phyloP scores from a whole-genome alignment of 1,140 invertebrate species.

The Chionoecetes opilio region DNA sequence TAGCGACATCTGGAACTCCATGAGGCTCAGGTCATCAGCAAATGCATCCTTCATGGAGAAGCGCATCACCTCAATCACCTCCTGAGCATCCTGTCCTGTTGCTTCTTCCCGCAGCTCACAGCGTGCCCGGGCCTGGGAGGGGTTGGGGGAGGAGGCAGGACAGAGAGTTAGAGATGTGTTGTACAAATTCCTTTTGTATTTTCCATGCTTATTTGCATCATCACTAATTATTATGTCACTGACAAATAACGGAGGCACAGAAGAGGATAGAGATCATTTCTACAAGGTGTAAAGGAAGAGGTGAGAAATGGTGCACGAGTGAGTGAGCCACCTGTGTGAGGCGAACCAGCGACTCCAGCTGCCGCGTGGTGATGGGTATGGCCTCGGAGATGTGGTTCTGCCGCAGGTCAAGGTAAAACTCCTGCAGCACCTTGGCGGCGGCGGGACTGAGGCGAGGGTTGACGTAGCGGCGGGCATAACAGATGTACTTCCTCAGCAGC shows the following conservation, averaged over 20 bases:
- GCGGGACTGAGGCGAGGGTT: conserved; percentile 90
- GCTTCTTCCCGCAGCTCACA: conserved; percentile 92
- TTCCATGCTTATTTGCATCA: no score
- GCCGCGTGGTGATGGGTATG: conserved; percentile 92
- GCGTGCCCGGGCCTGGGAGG: conserved; percentile 90
- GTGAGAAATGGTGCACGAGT: no score
- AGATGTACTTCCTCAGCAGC: conserved; percentile 94
- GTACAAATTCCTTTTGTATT: background rate
- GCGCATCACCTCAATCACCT: conserved; percentile 94
- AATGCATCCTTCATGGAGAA: conserved; percentile 91
- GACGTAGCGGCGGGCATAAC: conserved; percentile 95
- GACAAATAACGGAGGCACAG: conserved; percentile 56
- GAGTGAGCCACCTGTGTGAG: conserved; percentile 86
- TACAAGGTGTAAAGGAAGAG: no score
- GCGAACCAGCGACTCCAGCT: conserved; percentile 94
- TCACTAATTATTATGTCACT: background rate
- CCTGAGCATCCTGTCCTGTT: conserved; percentile 91
- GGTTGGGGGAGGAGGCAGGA: background rate
- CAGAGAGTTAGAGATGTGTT: background rate
- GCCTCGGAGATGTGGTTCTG: conserved; percentile 87
- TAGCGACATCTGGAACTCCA: conserved; percentile 89
- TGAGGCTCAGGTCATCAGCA: conserved; percentile 88
- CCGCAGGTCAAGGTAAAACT: conserved; percentile 93
- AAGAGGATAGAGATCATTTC: background rate
- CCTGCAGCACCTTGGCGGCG: conserved; percentile 89